These are phyloP conservation scores for Crax fasciolata DNA, from an alignment of 2,797 vertebrate genomes.

Conservation along the genomic window DNA sequence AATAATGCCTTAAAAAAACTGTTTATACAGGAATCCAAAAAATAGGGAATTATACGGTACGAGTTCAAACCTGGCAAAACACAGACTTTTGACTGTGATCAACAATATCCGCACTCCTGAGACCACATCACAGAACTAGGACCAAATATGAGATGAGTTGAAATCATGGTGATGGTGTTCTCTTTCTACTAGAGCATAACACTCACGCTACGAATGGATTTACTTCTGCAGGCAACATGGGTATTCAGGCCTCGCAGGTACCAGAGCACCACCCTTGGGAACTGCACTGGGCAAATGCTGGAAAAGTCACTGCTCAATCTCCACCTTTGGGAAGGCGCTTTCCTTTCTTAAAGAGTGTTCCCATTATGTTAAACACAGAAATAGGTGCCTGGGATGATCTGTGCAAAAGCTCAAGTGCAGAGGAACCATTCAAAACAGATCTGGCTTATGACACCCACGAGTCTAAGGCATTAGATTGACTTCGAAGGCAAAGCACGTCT, in stretches of 20 bases:
- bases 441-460: not conserved
- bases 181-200: not conserved
- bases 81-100: rapidly evolving
- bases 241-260: not conserved
- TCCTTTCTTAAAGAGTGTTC: not conserved
- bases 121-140: not conserved
- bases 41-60: not conserved
- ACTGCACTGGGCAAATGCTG: not conserved
- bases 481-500: slow-evolving; percentile 17
- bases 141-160: not conserved
- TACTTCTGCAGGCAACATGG: not conserved
- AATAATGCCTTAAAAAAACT: not conserved
- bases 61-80: not conserved
- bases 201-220: not conserved
- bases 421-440: slow-evolving; percentile 35
- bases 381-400: not conserved
- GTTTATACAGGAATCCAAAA: not conserved
- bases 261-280: not conserved
- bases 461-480: not conserved
- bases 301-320: not conserved
- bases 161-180: not conserved
- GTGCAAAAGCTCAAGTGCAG: slow-evolving; percentile 7
- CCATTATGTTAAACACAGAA: slow-evolving; percentile 24
- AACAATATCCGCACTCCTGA: rapidly evolving
- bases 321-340: slow-evolving; percentile 10